A percentile compares a stretch with the other conserved stretches of the same genome.
Conservation (phyloP, 2,797 vertebrate species). For the Cryptoblepharus egeriae region DNA sequence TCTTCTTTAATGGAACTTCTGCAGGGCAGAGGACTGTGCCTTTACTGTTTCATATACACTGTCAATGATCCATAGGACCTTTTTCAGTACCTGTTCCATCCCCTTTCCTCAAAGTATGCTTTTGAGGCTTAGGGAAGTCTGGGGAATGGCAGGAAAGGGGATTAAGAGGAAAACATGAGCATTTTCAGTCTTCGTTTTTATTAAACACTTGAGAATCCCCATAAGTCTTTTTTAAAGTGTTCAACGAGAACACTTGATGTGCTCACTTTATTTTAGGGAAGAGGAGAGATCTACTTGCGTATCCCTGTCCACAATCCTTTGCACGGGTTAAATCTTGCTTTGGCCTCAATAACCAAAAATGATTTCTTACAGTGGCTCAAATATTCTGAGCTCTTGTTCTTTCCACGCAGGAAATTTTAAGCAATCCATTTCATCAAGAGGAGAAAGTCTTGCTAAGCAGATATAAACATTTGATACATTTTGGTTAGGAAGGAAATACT, state of each 20-base stretch:
- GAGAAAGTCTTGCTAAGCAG: not conserved
- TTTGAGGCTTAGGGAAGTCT: no score
- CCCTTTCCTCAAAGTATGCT: no score
- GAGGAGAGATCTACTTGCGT: no score
- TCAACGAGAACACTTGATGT: no score
- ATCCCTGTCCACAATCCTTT: not conserved
- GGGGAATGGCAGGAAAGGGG: no score
- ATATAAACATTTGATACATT: not conserved
- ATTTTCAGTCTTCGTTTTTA: no score
- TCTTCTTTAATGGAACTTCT: not conserved
- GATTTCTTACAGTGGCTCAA: not conserved
- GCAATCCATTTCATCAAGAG: not conserved
- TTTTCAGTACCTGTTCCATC: no score
- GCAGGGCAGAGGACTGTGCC: not conserved
- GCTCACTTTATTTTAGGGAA: no score
- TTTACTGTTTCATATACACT: not conserved
- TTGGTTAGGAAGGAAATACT: not conserved
- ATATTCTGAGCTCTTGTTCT: not conserved
- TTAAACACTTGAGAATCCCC: no score
- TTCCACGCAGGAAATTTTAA: not conserved
- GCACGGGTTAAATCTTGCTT: not conserved
- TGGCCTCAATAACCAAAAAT: not conserved
- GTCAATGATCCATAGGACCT: not conserved
- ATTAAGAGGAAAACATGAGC: no score
- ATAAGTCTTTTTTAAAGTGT: no score